Percentiles rank a stretch among this genome's conserved stretches.
phyloP scores from a whole-genome alignment of 1,140 invertebrate genomes.

The Dreissena rostriformis region DNA sequence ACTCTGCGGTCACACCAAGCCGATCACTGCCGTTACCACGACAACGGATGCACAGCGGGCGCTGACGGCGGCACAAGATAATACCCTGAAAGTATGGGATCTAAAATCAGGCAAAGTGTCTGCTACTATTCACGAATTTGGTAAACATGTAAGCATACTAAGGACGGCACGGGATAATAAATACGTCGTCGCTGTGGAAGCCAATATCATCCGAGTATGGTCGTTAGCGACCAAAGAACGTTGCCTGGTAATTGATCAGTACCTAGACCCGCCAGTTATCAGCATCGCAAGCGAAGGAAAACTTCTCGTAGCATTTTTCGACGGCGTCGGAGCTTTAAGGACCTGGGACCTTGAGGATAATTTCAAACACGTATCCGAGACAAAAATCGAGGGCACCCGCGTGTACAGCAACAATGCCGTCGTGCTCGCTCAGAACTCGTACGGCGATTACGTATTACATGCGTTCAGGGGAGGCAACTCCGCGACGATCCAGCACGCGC shows the following conservation, averaged over 20 bases:
- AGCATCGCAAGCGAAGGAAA: constrained; percentile 71
- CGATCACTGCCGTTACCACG: constrained; percentile 75
- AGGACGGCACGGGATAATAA: constrained; percentile 68
- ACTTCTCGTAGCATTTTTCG: constrained; percentile 74
- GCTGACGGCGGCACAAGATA: constrained; percentile 75
- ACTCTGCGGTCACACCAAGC: constrained; percentile 75
- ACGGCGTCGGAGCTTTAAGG: constrained; percentile 75
- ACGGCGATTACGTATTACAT: constrained; percentile 72
- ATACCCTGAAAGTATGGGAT: constrained; percentile 79
- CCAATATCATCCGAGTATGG: constrained; percentile 74
- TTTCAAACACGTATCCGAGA: constrained; percentile 63
- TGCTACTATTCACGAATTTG: constrained; percentile 74
- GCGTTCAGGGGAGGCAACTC: constrained; percentile 71
- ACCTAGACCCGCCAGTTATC: constrained; percentile 74
- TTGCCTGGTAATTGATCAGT: constrained; percentile 66
- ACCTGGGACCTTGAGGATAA: constrained; percentile 73
- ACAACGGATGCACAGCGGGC: constrained; percentile 76
- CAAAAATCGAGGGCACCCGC: constrained; percentile 65
- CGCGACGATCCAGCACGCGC: constrained; percentile 72
- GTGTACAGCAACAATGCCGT: constrained; percentile 74
- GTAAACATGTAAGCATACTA: constrained; percentile 70
- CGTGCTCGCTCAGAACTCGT: constrained; percentile 65
- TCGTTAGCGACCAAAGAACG: constrained; percentile 65
- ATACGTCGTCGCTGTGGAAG: constrained; percentile 72
- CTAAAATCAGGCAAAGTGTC: constrained; percentile 74